Conservation (phyloP, 2,113 vertebrate genomes). For the Pelusios castaneus region DNA sequence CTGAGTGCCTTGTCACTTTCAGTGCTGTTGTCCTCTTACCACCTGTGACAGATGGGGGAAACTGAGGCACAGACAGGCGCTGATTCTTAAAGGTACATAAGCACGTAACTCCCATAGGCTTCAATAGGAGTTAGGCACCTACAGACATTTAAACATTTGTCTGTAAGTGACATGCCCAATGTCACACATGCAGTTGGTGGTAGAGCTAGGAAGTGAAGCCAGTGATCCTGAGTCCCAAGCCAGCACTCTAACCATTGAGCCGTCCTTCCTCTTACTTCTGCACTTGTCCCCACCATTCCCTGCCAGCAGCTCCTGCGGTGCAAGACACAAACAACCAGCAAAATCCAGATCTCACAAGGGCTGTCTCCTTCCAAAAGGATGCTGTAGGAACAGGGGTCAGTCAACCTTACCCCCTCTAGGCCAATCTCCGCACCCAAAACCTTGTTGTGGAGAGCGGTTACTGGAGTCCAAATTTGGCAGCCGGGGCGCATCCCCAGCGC, state of each 20-base stretch:
- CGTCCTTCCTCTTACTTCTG: not conserved
- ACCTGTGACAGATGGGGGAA: not conserved
- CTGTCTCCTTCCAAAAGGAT: not conserved
- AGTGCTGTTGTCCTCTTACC: not conserved
- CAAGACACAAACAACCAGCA: not conserved
- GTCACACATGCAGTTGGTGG: not conserved
- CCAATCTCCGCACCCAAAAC: not conserved
- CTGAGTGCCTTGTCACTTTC: not conserved
- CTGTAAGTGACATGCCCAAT: not conserved
- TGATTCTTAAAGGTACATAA: not conserved
- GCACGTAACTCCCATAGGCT: not conserved
- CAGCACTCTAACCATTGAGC: not conserved
- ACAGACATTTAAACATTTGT: not conserved
- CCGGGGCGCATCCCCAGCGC: not conserved
- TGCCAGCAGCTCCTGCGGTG: not conserved
- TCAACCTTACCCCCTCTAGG: not conserved
- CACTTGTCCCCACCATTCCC: not conserved
- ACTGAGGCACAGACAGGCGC: not conserved
- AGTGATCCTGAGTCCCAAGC: not conserved
- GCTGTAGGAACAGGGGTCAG: not conserved
- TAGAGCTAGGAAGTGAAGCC: not conserved
- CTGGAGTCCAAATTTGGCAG: not conserved
- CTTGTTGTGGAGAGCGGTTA: not conserved
- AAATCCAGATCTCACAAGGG: not conserved
- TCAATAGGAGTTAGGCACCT: not conserved